These are phyloP conservation scores for Microtus oregoni DNA, from an alignment of 2,113 vertebrate species.

Conservation along the genomic window DNA sequence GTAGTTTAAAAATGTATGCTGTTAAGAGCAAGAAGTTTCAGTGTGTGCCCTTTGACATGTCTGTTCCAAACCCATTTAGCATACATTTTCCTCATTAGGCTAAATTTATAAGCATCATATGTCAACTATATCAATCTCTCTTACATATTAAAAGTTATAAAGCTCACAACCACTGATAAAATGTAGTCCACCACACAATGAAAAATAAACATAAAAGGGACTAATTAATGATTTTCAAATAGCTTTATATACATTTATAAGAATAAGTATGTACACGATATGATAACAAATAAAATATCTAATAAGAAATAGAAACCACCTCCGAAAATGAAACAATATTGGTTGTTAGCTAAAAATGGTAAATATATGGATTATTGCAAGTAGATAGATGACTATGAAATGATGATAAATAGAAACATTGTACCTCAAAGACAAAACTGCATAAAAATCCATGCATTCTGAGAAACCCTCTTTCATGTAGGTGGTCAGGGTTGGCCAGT, in stretches of 20 bases:
- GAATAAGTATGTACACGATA: neutral
- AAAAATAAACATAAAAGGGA: neutral
- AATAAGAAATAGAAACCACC: neutral
- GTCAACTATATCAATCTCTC: neutral
- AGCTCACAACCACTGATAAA: neutral
- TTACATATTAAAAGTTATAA: slow-evolving; percentile 4
- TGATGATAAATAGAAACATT: neutral
- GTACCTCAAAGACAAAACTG: neutral
- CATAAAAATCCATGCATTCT: neutral
- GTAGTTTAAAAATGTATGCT: slow-evolving; percentile 68
- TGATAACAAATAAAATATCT: neutral
- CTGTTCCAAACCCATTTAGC: neutral
- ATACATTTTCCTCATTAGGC: neutral
- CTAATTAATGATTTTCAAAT: neutral
- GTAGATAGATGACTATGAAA: neutral
- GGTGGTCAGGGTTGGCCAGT: neutral
- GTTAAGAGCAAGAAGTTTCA: neutral
- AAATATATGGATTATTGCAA: neutral
- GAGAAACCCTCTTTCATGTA: neutral
- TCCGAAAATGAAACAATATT: neutral
- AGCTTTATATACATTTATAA: neutral
- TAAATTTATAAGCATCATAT: neutral
- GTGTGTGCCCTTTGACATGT: neutral
- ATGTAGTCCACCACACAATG: neutral
- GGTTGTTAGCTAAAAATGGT: neutral